Percentiles rank a stretch among this genome's conserved stretches.
Evolutionary conservation across 2,797 vertebrate genomes (phyloP).

Genomic region (Todus mexicanus): DNA sequence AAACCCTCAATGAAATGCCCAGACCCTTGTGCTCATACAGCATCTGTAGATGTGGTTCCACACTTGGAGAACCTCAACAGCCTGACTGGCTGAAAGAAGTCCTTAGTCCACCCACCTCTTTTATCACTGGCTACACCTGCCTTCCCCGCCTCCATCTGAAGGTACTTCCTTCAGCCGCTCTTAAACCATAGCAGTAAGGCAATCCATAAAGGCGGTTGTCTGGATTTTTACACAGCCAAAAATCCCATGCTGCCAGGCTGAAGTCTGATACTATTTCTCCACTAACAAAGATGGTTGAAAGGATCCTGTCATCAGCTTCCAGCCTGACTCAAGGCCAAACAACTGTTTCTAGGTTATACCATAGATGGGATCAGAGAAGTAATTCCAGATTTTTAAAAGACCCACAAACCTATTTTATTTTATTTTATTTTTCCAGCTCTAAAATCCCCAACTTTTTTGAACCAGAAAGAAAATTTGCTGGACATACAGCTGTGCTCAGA

Average conservation of each 20-base stretch:
- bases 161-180: neutral
- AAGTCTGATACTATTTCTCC: neutral
- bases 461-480: neutral
- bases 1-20: neutral
- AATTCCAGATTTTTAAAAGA: neutral
- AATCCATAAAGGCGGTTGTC: neutral
- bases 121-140: neutral
- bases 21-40: rapidly evolving
- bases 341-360: neutral
- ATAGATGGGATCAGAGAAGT: neutral
- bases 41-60: neutral
- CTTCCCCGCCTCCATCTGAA: neutral
- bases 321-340: neutral
- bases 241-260: neutral
- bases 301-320: neutral
- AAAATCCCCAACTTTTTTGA: neutral
- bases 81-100: neutral
- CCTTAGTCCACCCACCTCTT: neutral
- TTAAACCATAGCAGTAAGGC: neutral
- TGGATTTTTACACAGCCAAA: neutral
- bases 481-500: neutral
- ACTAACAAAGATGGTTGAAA: neutral
- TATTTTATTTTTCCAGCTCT: neutral
- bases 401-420: neutral
- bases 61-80: neutral